Base-by-base conservation (phyloP, 1,140 invertebrate genomes). In the Ceratosolen solmsi region DNA sequence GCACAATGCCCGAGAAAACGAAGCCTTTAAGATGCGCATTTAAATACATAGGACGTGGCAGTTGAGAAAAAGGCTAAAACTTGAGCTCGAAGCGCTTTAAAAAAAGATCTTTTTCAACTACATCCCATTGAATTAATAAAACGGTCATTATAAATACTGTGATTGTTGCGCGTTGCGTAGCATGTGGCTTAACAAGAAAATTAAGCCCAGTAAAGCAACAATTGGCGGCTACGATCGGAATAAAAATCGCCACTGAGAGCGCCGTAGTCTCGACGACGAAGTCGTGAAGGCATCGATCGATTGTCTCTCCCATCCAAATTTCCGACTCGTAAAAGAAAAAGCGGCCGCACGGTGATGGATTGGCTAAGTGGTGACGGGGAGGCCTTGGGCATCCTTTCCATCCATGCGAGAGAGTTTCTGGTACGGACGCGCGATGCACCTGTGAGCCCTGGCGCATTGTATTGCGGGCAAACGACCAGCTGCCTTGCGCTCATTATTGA, bases 141-240 rank as follows among this genome's bases (percentile, higher is more conserved):
- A 38, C 33, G 63, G 33, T 68, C 63, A 22, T 38, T 68, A 68
- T 38, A 38, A 38, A 38, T 68, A n/a, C 63, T n/a, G 33, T 68
- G 63, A 68, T 68, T 38, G 63, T 68, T 38, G 20, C 63, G 63
- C 63, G 36, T 68, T 38, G 27, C 63, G 22, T n/a, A 33, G 15
- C 30, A 68, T 68, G 22, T 3, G 13, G 63, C 63, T 68, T 33
- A 68, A 38, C 63, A n/a, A 68, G 63, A 33, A 68, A 65, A 68
- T 68, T 38, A 68, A 68, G 63, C 33, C 5, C 63, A 38, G 63
- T 68, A 68, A 68, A 68, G 63, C 15, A 68, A 68, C 63, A 38
- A 54, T 54, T 54, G 51, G 33, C 7, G 33, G 33, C 1, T 33
- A 38, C 15, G 17, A n/a, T 38, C 33, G 33, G 2, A 68, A 68